Conservation (phyloP, 2,113 vertebrate genomes). For the Rallus limicola region DNA sequence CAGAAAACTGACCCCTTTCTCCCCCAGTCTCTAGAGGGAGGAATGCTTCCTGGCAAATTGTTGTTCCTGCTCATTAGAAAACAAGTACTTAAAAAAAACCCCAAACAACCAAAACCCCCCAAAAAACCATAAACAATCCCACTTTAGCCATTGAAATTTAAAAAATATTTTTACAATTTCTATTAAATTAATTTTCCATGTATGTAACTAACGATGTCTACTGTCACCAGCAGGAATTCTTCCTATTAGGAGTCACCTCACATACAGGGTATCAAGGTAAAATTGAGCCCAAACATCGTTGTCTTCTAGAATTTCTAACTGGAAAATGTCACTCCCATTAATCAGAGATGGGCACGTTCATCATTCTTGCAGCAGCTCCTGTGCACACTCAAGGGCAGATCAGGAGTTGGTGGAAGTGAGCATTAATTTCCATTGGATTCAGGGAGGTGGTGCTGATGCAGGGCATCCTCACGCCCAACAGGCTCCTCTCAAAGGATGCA, state of each 20-base stretch:
- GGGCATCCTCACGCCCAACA: background rate
- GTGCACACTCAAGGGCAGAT: background rate
- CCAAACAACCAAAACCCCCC: no score
- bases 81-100: background rate
- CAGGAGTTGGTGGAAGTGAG: background rate
- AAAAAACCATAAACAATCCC: background rate
- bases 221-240: background rate
- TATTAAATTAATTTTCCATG: background rate
- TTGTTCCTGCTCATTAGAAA: background rate
- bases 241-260: background rate
- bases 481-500: background rate
- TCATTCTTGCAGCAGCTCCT: background rate
- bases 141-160: background rate
- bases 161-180: background rate
- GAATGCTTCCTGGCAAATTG: background rate
- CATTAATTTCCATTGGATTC: background rate
- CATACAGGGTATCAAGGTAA: background rate
- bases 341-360: background rate
- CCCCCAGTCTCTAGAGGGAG: background rate
- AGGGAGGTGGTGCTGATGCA: background rate
- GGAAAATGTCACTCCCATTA: background rate
- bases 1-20: conserved; percentile 26
- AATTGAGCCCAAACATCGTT: background rate
- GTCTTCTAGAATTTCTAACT: background rate
- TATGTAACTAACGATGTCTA: background rate